These are phyloP conservation scores for Psittacus erithacus DNA, from an alignment of 2,113 vertebrate genomes.

Conservation along the genomic window DNA sequence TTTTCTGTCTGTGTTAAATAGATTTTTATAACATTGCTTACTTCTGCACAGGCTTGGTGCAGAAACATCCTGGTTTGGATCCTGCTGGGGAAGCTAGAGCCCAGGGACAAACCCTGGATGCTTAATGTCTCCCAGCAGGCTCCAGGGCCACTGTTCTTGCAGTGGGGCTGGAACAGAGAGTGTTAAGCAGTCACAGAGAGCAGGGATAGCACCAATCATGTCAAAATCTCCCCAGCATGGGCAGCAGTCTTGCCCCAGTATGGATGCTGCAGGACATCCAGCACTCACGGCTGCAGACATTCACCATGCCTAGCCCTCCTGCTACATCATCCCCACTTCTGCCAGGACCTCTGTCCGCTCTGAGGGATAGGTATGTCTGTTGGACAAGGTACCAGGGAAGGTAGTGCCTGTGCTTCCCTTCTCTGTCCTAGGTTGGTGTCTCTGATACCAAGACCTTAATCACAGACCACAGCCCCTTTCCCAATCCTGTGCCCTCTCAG, in stretches of 20 bases:
- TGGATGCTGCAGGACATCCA: not conserved
- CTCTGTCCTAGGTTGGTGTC: not conserved
- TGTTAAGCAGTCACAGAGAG: not conserved
- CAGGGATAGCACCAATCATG: not conserved
- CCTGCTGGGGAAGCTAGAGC: not conserved
- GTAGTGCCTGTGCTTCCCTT: not conserved
- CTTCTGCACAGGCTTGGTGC: not conserved
- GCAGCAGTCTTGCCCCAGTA: not conserved
- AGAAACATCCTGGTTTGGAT: not conserved
- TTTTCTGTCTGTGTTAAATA: not conserved
- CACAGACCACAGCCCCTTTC: not conserved
- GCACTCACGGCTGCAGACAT: accelerated
- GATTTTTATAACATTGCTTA: not conserved
- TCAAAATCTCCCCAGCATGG: accelerated
- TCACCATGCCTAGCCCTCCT: accelerated
- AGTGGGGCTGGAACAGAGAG: not conserved
- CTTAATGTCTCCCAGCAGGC: not conserved
- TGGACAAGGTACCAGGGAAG: too few relatives aligned
- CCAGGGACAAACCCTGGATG: not conserved
- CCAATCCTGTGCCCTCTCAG: not conserved
- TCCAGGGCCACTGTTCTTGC: not conserved
- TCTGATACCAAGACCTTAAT: not conserved
- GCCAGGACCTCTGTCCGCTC: not conserved
- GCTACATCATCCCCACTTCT: accelerated
- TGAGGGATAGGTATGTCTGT: accelerated